phyloP scores from a whole-genome alignment of 2,797 vertebrate species.

The Anableps anableps region DNA sequence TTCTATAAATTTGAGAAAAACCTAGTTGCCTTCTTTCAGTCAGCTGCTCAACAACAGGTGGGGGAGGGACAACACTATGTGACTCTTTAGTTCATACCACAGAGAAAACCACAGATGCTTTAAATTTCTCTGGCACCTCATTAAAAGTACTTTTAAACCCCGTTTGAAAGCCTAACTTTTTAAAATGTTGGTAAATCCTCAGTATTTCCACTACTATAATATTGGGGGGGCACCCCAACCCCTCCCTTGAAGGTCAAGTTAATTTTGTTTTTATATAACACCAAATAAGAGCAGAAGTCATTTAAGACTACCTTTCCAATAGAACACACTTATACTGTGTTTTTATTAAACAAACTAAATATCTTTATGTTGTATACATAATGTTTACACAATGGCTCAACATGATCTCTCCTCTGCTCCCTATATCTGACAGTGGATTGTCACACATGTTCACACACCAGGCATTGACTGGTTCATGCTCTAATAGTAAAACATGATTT shows the following conservation, averaged over 20 bases:
- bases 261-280: neutral
- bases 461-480: too few relatives aligned
- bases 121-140: neutral
- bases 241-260: neutral
- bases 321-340: too few relatives aligned
- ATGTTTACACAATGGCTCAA: too few relatives aligned
- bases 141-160: neutral
- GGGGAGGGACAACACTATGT: neutral
- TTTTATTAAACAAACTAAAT: too few relatives aligned
- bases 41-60: neutral
- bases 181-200: neutral
- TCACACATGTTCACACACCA: too few relatives aligned
- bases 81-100: neutral
- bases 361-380: too few relatives aligned
- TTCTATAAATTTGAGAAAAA: neutral
- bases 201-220: neutral
- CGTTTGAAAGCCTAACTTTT: neutral
- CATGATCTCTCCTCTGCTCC: too few relatives aligned
- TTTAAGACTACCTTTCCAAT: neutral
- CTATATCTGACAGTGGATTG: too few relatives aligned
- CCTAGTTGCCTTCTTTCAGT: neutral
- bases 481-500: too few relatives aligned
- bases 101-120: neutral
- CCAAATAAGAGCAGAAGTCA: neutral
- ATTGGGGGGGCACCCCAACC: neutral